These are phyloP conservation scores for Himalopsyche tibetana DNA, from an alignment of 2,888 invertebrate species.

Conservation along the genomic window DNA sequence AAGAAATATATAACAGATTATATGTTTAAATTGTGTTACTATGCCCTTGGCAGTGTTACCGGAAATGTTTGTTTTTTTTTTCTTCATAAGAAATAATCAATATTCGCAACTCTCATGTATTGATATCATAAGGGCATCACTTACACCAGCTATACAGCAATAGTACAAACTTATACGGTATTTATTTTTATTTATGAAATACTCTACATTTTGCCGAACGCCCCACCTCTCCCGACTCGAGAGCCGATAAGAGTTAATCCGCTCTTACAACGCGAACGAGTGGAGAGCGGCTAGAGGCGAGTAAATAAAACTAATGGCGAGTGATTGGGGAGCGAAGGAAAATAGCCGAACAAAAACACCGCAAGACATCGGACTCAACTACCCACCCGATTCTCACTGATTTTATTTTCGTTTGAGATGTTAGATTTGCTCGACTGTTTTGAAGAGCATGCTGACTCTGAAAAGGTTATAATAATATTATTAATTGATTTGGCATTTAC, in stretches of 20 bases:
- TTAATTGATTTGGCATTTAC: too few relatives aligned
- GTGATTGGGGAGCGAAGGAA: conserved; percentile 59
- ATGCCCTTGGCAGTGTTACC: too few relatives aligned
- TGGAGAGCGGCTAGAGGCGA: conserved; percentile 42
- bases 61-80: too few relatives aligned
- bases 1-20: too few relatives aligned
- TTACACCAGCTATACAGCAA: too few relatives aligned
- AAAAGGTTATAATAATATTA: too few relatives aligned
- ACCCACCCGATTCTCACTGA: conserved; percentile 11
- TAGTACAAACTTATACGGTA: too few relatives aligned
- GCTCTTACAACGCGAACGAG: conserved; percentile 46
- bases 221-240: conserved; percentile 1
- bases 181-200: background rate
- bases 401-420: conserved; percentile 2
- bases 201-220: background rate
- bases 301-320: conserved; percentile 65
- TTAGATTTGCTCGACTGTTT: background rate
- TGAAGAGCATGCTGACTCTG: background rate
- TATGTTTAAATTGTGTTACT: too few relatives aligned
- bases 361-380: background rate
- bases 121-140: too few relatives aligned
- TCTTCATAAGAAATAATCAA: too few relatives aligned
- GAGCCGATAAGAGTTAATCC: conserved; percentile 47
- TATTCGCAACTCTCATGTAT: too few relatives aligned
- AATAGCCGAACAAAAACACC: conserved; percentile 53